A percentile compares a stretch with the other conserved stretches of the same genome.
Conservation (phyloP, 2,888 invertebrate genomes). For the Andrena camellia region DNA sequence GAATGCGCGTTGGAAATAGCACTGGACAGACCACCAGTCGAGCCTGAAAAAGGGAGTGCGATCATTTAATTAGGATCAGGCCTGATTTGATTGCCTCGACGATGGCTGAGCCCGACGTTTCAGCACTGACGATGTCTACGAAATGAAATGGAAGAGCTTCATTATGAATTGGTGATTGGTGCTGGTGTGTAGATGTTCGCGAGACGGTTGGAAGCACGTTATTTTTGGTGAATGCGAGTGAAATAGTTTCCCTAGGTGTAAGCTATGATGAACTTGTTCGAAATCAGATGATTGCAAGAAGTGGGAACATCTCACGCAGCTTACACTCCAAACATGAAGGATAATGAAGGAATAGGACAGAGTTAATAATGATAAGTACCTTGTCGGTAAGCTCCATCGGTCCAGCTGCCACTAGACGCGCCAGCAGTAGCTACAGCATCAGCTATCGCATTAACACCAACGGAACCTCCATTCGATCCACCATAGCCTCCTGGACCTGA, state of each 20-base stretch:
- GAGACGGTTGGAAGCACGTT: no score
- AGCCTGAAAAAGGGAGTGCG: slow-evolving; percentile 59
- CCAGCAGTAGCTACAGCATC: background rate
- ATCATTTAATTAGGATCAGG: slow-evolving; percentile 66
- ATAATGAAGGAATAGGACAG: background rate
- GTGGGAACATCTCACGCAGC: no score
- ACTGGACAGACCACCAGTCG: slow-evolving; percentile 55
- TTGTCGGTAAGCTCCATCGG: background rate
- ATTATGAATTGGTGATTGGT: background rate
- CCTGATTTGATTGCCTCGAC: slow-evolving; percentile 54
- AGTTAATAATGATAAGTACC: background rate
- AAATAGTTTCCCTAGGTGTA: no score
- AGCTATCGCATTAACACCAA: slow-evolving; percentile 43
- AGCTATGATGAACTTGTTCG: no score
- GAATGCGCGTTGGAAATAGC: slow-evolving; percentile 67
- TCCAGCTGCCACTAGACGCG: background rate
- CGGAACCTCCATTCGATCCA: slow-evolving; percentile 12
- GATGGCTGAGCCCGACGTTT: slow-evolving; percentile 64
- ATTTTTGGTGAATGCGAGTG: no score
- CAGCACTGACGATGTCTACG: slow-evolving; percentile 51
- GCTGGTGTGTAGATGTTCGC: background rate
- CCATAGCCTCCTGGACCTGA: background rate
- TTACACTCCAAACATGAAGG: no score
- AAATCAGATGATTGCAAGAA: no score
- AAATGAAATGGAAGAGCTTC: slow-evolving; percentile 13